Evolutionary conservation across 2,888 invertebrate genomes (phyloP).

Genomic region (Cantharis rustica): DNA sequence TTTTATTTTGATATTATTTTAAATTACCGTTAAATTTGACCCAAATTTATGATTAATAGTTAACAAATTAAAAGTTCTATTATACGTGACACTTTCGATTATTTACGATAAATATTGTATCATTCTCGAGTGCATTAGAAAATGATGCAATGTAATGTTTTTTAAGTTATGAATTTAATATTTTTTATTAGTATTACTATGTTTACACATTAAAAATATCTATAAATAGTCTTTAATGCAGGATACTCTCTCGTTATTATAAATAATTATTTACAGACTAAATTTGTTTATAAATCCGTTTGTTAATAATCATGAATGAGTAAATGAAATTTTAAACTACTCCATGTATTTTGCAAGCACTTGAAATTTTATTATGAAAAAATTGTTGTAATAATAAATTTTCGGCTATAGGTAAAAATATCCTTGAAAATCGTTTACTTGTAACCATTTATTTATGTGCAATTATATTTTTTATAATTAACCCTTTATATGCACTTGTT

Average conservation of each 20-base stretch:
- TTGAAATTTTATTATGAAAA: background rate
- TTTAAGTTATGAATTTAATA: background rate
- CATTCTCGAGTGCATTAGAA: background rate
- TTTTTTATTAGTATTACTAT: background rate
- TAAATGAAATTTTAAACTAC: background rate
- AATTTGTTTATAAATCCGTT: background rate
- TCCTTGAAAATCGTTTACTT: background rate
- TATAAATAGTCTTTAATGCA: background rate
- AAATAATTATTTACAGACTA: background rate
- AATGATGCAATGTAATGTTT: background rate
- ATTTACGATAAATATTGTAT: background rate
- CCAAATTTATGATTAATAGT: conserved; percentile 9
- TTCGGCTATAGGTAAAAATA: background rate
- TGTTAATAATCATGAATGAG: background rate
- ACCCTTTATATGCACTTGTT: background rate
- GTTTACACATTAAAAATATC: background rate
- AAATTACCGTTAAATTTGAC: conserved; percentile 14
- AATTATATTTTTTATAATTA: background rate
- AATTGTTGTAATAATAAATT: background rate
- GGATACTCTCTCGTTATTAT: background rate
- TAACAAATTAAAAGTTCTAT: background rate
- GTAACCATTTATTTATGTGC: background rate
- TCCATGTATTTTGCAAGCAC: background rate
- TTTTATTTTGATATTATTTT: conserved; percentile 7
- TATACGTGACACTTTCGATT: background rate